phyloP scores from a whole-genome alignment of 2,113 vertebrate genomes.

The Chinchilla lanigera region DNA sequence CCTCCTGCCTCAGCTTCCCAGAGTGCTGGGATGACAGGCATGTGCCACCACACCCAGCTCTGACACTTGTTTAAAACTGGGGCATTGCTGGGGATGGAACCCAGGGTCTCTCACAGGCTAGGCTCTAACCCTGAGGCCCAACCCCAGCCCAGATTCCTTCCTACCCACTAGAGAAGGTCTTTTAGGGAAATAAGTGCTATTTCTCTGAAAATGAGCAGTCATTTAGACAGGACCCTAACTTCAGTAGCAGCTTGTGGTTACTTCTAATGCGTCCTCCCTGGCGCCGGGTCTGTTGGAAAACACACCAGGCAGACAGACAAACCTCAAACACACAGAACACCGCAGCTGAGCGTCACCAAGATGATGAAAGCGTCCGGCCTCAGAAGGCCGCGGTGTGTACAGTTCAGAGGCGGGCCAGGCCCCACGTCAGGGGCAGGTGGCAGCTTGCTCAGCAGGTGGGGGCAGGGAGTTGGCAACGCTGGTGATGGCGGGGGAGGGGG shows the following conservation, averaged over 20 bases:
- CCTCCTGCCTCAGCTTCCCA: neutral
- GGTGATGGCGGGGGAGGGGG: neutral
- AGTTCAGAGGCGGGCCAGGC: neutral
- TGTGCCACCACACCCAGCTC: neutral
- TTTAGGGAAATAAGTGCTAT: neutral
- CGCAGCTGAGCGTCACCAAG: accelerated
- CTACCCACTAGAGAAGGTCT: neutral
- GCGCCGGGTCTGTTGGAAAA: neutral
- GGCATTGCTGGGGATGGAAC: neutral
- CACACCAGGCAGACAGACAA: neutral
- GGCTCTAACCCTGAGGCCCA: neutral
- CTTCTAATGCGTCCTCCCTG: neutral
- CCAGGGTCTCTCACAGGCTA: neutral
- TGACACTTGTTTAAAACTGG: neutral
- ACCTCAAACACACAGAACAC: neutral
- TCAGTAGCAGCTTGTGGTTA: accelerated
- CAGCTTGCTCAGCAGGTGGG: accelerated
- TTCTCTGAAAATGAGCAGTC: neutral
- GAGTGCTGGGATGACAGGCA: neutral
- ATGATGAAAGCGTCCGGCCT: neutral
- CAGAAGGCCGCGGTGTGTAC: neutral
- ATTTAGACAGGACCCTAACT: accelerated
- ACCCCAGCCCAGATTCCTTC: neutral
- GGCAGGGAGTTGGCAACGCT: neutral
- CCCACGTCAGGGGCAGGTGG: neutral